These are phyloP conservation scores for Drosophila novamexicana DNA, from an alignment of 1,140 invertebrate genomes.

Conservation along the genomic window DNA sequence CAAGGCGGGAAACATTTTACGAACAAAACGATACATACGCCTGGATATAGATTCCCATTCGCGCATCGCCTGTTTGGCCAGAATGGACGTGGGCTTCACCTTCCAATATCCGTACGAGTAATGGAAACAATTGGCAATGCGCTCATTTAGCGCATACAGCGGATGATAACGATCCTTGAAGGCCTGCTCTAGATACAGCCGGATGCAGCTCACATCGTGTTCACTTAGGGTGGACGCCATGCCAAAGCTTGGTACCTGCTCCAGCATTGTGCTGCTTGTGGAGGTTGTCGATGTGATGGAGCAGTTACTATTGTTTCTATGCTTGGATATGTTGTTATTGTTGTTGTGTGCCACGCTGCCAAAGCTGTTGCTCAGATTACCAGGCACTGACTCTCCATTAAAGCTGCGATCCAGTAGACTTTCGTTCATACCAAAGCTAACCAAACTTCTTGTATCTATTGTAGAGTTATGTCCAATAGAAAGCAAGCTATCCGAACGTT, in stretches of 20 bases:
- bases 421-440: conserved; percentile 54
- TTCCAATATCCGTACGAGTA: conserved; percentile 91
- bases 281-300: conserved; percentile 65
- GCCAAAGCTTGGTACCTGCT: conserved; percentile 77
- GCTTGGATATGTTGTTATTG: conserved; percentile 60
- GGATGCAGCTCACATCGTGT: conserved; percentile 69
- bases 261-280: conserved; percentile 56
- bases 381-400: conserved; percentile 26
- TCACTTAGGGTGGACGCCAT: conserved; percentile 63
- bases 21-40: conserved; percentile 87
- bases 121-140: conserved; percentile 89
- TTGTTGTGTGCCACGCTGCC: conserved; percentile 29
- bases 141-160: conserved; percentile 88
- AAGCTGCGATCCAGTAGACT: conserved; percentile 53
- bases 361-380: conserved; percentile 47
- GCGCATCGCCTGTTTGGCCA: conserved; percentile 89
- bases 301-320: conserved; percentile 62
- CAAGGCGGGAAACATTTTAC: conserved; percentile 89
- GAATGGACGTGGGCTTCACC: conserved; percentile 87
- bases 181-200: conserved; percentile 85
- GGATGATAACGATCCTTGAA: conserved; percentile 90
- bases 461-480: conserved; percentile 65
- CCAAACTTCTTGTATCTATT: conserved; percentile 58
- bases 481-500: conserved; percentile 63
- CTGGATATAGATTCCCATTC: conserved; percentile 88